A percentile compares a stretch with the other conserved stretches of the same genome.
Evolutionary conservation across 2,113 vertebrate genomes (phyloP).

Genomic region (Corythornis vintsioides): DNA sequence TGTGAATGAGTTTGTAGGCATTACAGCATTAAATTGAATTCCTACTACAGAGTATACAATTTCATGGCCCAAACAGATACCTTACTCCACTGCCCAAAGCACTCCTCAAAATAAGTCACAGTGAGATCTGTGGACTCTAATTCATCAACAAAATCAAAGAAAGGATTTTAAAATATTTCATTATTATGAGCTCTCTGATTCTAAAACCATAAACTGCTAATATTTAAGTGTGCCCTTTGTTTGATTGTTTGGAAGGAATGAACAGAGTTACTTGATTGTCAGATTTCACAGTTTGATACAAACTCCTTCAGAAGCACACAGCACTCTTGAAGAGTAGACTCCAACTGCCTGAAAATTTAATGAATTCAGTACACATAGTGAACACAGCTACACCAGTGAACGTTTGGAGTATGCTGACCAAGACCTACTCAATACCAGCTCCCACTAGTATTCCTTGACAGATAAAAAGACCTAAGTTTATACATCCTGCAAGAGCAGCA

Average conservation of each 20-base stretch:
- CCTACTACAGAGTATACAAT: neutral
- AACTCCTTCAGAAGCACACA: neutral
- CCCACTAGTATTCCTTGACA: neutral
- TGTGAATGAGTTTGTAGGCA: slow-evolving; percentile 24
- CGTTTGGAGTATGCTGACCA: accelerated
- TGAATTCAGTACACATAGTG: neutral
- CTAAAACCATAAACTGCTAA: neutral
- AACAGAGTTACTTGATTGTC: neutral
- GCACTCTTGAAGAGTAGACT: neutral
- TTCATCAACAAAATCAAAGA: neutral
- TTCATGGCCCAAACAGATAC: neutral
- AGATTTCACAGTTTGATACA: neutral
- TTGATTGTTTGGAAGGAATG: neutral
- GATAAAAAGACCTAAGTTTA: neutral
- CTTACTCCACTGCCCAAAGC: neutral
- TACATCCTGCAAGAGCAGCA: neutral
- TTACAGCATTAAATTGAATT: slow-evolving; percentile 21
- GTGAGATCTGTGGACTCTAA: neutral
- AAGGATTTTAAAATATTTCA: neutral
- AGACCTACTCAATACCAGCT: neutral
- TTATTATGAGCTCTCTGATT: neutral
- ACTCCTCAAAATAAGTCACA: neutral
- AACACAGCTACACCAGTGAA: neutral
- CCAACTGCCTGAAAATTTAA: neutral
- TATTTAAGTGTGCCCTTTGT: neutral